These are phyloP conservation scores for Heterocephalus glaber DNA, from an alignment of 2,113 vertebrate species.

Conservation along the genomic window DNA sequence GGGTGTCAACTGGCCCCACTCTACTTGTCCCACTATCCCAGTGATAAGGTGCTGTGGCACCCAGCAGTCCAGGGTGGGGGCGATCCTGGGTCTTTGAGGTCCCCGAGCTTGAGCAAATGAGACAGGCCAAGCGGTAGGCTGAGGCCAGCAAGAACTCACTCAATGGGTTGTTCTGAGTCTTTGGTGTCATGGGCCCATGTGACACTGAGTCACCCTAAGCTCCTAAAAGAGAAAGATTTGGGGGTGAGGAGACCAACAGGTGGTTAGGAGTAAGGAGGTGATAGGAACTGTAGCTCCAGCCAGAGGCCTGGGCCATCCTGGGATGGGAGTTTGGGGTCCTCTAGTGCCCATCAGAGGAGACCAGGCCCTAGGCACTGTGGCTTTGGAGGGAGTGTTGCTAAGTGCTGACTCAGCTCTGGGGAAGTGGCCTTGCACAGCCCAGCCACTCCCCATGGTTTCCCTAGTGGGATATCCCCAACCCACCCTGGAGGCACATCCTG, in stretches of 20 bases:
- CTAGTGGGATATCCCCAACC: neutral
- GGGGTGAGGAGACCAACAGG: neutral
- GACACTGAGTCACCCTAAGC: neutral
- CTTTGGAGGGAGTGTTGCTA: neutral
- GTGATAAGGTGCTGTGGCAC: neutral
- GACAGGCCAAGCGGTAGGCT: neutral
- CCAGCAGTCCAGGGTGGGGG: neutral
- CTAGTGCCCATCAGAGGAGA: neutral
- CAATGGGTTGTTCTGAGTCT: neutral
- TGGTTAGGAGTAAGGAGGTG: neutral
- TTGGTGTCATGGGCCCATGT: neutral
- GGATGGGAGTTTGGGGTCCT: neutral
- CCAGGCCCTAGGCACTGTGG: neutral
- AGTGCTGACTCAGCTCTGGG: slow-evolving; percentile 41
- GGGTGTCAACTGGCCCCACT: no score
- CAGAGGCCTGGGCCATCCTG: neutral
- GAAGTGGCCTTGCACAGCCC: neutral
- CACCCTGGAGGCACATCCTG: neutral
- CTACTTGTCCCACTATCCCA: neutral
- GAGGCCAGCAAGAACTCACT: neutral
- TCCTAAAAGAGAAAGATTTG: neutral
- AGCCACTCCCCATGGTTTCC: neutral
- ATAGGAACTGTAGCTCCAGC: no score
- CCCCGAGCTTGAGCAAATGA: neutral
- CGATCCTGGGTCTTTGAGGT: neutral